These are phyloP conservation scores for Diceros bicornis DNA, from an alignment of 2,797 vertebrate genomes.

Conservation along the genomic window DNA sequence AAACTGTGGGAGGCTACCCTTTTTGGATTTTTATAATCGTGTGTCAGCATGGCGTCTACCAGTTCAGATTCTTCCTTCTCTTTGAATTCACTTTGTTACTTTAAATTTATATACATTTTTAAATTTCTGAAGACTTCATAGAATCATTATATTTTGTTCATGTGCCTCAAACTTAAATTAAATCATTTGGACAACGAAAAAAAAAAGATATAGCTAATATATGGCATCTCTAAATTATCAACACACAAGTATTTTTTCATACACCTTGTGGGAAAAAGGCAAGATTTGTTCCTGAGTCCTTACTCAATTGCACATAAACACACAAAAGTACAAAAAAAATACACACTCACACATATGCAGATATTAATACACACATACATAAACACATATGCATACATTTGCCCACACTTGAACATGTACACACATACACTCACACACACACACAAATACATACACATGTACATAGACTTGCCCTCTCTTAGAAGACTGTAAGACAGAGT, in stretches of 20 bases:
- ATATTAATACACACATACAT: background rate
- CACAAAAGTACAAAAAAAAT: background rate
- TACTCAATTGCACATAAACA: background rate
- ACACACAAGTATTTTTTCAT: background rate
- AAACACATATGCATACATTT: background rate
- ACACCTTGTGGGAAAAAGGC: background rate
- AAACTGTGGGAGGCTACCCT: background rate
- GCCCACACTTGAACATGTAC: background rate
- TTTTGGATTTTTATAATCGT: background rate
- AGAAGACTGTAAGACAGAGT: background rate
- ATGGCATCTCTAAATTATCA: background rate
- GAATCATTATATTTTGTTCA: conserved; percentile 35
- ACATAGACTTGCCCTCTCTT: background rate
- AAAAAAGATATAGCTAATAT: background rate
- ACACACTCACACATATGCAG: background rate
- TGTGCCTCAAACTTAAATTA: conserved; percentile 39
- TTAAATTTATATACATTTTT: conserved; percentile 36
- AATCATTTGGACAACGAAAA: conserved; percentile 38
- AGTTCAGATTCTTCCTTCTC: background rate
- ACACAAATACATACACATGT: background rate
- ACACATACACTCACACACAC: background rate
- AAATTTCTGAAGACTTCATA: conserved; percentile 50
- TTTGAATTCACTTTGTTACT: conserved; percentile 65
- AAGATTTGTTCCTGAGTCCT: background rate
- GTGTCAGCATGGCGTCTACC: background rate